These are phyloP conservation scores for Eulacestoma nigropectus DNA, from an alignment of 2,113 vertebrate species.

Conservation along the genomic window DNA sequence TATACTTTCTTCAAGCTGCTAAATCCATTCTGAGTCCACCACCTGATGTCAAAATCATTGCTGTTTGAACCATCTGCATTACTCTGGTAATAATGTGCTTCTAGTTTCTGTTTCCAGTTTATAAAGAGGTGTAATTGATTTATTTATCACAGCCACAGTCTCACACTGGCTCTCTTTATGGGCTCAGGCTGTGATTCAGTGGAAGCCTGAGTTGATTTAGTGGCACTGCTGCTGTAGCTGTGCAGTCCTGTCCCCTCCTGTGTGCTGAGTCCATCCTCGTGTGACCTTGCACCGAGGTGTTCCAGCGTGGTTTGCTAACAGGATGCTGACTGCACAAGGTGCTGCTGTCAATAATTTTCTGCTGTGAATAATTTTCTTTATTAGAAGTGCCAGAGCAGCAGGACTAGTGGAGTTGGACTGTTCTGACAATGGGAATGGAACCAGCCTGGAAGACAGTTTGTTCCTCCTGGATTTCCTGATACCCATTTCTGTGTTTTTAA, in stretches of 20 bases:
- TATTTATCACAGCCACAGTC: background rate
- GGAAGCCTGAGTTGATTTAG: background rate
- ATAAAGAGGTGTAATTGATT: background rate
- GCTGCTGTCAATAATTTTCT: background rate
- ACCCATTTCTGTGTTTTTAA: background rate
- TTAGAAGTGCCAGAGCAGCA: background rate
- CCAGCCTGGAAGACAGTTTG: background rate
- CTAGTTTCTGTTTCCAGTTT: background rate
- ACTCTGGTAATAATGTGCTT: background rate
- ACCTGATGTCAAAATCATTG: background rate
- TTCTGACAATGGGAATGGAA: background rate
- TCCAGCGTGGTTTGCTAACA: background rate
- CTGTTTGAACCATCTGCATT: background rate
- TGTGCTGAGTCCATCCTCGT: fast-evolving
- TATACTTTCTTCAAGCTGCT: background rate
- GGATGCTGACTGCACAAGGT: background rate
- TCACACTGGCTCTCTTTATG: background rate
- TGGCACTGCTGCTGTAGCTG: fast-evolving
- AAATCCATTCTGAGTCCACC: background rate
- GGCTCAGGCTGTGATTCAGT: background rate
- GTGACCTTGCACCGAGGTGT: background rate
- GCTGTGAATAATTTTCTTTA: background rate
- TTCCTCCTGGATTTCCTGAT: background rate
- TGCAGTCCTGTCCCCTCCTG: fast-evolving
- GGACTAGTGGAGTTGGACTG: background rate